A percentile compares a stretch with the other conserved stretches of the same genome.
Evolutionary conservation across 30 jellyfish, hydroid and myxozoan genomes (phyloP).

Genomic region (Sanderia malayensis): DNA sequence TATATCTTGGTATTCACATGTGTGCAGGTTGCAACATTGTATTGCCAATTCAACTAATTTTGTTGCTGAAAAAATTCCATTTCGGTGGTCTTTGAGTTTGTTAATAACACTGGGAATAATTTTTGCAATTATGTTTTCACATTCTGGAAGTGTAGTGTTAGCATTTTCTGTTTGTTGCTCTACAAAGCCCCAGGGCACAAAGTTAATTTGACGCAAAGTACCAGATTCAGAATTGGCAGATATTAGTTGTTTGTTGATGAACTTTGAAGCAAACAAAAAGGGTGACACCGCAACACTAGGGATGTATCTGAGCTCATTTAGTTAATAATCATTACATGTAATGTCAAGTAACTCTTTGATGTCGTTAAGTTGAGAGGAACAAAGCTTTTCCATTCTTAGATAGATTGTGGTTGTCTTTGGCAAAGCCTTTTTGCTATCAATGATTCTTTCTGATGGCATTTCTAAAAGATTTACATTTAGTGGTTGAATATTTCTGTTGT

Average conservation of each 20-base stretch:
- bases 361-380: neutral
- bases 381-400: conserved; percentile 5
- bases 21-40: neutral
- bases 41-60: neutral
- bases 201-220: neutral
- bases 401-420: neutral
- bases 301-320: neutral
- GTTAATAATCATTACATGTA: neutral
- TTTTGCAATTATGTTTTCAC: neutral
- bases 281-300: conserved; percentile 8
- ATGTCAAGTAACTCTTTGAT: neutral
- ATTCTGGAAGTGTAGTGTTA: neutral
- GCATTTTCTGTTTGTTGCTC: neutral
- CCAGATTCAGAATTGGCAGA: neutral
- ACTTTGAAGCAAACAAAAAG: neutral
- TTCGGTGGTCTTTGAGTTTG: neutral
- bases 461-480: neutral
- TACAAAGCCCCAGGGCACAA: neutral
- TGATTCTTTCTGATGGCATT: conserved; percentile 16
- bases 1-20: neutral
- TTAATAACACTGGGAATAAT: neutral
- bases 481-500: neutral
- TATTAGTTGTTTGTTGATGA: neutral
- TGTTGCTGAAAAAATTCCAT: neutral
- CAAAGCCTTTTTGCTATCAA: neutral